A percentile compares a stretch with the other conserved stretches of the same genome.
Conservation (phyloP, 2,797 vertebrate genomes). For the Sarcoramphus papa region DNA sequence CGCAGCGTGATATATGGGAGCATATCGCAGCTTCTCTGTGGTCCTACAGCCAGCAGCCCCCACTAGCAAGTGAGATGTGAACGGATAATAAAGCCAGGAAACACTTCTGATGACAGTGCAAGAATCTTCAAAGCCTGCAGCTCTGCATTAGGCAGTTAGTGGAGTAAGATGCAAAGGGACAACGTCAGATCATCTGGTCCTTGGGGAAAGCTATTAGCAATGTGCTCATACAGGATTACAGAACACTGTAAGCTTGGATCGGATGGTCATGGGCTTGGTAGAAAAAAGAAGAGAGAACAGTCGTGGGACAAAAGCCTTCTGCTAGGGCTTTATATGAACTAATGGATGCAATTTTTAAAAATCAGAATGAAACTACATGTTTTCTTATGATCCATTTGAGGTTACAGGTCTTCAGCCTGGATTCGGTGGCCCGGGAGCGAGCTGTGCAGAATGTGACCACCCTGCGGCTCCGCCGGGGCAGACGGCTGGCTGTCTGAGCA, state of each 20-base stretch:
- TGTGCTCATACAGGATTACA: not conserved
- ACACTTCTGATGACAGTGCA: not conserved
- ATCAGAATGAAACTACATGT: not conserved
- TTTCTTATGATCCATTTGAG: not conserved
- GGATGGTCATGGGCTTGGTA: rapidly evolving
- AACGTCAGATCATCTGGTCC: not conserved
- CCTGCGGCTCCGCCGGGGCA: rapidly evolving
- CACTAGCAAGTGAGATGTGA: rapidly evolving
- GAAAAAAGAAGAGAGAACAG: not conserved
- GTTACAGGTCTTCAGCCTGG: not conserved
- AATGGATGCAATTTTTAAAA: not conserved
- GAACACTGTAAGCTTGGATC: not conserved
- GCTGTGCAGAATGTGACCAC: not conserved
- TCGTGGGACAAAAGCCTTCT: not conserved
- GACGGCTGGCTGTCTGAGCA: not conserved
- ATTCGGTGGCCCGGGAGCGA: rapidly evolving
- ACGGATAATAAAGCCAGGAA: not conserved
- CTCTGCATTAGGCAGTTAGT: not conserved
- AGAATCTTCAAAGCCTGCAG: not conserved
- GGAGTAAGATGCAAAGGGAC: not conserved
- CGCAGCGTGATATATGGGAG: rapidly evolving
- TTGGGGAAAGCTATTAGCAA: not conserved
- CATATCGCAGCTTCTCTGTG: not conserved
- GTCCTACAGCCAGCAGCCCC: not conserved
- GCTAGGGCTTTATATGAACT: not conserved